These are phyloP conservation scores for Caerostris extrusa DNA, from an alignment of 1,140 invertebrate genomes.

Conservation along the genomic window DNA sequence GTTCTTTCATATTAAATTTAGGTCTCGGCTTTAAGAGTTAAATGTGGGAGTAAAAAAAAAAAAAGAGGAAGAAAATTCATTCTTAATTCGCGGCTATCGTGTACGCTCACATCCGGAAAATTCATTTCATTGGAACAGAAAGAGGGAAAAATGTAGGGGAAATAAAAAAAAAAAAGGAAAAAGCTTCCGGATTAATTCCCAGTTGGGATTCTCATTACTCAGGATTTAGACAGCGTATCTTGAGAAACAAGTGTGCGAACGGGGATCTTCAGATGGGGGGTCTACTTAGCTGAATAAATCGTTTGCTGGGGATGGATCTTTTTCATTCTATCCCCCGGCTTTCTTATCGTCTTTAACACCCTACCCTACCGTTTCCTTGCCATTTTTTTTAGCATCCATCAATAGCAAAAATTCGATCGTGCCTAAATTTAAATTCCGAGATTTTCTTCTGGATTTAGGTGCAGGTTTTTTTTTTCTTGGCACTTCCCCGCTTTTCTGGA, in stretches of 20 bases:
- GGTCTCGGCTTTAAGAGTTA: background rate
- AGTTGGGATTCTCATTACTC: constrained; percentile 45
- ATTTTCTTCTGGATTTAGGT: background rate
- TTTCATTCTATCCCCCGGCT: background rate
- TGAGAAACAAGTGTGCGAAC: constrained; percentile 3
- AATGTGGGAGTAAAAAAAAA: background rate
- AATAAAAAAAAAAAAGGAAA: background rate
- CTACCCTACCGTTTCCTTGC: background rate
- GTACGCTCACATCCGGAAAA: background rate
- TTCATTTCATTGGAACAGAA: background rate
- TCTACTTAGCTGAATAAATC: constrained; percentile 35
- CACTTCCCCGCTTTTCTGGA: background rate
- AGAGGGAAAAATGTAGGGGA: background rate
- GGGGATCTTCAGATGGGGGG: background rate
- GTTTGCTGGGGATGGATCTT: background rate
- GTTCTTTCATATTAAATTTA: constrained; percentile 11
- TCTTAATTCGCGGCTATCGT: constrained; percentile 30
- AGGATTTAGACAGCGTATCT: constrained; percentile 39
- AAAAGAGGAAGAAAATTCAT: background rate
- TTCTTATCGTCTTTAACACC: constrained; percentile 11
- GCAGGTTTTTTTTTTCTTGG: background rate
- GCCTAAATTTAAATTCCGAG: constrained; percentile 26
- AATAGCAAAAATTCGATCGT: constrained; percentile 7
- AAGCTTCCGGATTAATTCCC: constrained; percentile 41
- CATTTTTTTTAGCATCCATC: background rate